Evolutionary conservation across 2,113 vertebrate genomes (phyloP), one percentile per base, ranked within the genome.

Genomic region (Rostratula benghalensis): DNA sequence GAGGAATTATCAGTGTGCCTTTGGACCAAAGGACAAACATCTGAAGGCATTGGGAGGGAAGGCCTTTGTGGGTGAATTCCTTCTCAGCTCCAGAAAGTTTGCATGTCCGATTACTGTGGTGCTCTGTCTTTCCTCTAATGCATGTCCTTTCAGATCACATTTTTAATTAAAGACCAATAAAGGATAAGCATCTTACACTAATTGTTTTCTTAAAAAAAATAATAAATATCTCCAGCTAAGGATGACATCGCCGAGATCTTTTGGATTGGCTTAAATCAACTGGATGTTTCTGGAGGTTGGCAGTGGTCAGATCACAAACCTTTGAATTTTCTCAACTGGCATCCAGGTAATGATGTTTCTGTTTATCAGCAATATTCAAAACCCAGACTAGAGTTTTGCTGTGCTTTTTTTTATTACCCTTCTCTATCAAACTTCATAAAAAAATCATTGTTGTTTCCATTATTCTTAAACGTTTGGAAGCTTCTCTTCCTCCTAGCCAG

Each of bases 181-280:
- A 81, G 5, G 8, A 37, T 89, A 17, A 85, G 6, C 16, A 14
- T 77, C 69, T 84, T 50, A 41, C 84, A 46, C 28, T 87, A 37
- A 86, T 13, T 37, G 6, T 76, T 86, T 89, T 60, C 45, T 83
- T 83, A 1, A 78, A 31, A 77, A 77, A 33, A 54, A 30, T 10
- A 35, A 45, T 39, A 35, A 37, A 33, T 54, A 51, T 76, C 76
- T 96, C 12, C 90, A 98, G 98, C 39, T 71, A 98, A 96, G 92
- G 96, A 98, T 88, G 96, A 37, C 41, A 93, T 99, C 56, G 98
- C 99, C 4, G 97, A 97, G 80, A 94, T 95, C 89, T 98, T 99
- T 96, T 99, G 99, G 99, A 99, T 99, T 80, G 99, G 99, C 59
- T 98, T 99, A 92, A 99, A 99, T 97, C 99, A 99, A 45, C 95